Evolutionary conservation across 2,113 vertebrate species (phyloP), one percentile per base, ranked within the genome.

Genomic region (Grammomys surdaster): DNA sequence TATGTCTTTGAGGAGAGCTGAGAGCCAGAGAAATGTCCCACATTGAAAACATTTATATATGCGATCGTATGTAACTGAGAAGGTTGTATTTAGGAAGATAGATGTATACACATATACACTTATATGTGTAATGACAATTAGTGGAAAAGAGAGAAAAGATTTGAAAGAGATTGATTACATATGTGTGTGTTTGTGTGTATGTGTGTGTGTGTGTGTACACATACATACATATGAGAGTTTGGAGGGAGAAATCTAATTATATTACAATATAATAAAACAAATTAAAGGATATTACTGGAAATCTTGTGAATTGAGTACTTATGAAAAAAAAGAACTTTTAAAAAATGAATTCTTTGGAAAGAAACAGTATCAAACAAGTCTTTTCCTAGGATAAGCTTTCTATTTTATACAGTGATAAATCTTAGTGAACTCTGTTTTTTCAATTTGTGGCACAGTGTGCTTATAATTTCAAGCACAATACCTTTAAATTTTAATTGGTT

Each of bases 401-500:
- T 88, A 78, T 78, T 84, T 40, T 82, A 31, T 3, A 2, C 19
- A 48, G 17, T 84, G 12, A 88, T n/a, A 80, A 69, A 84, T 70
- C 75, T 0, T 78, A 51, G 54, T 33, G 33, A 78, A 82, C n/a
- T 60, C 19, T n/a, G 3, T 7, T 60, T 90, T 96, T 95, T 91
- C 73, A 89, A 13, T 91, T 89, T 94, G 46, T 87, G 54, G 28
- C 58, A 51, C 43, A 67, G 56, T 85, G 28, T 84, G 36, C 7
- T 93, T 92, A 67, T 90, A 58, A 92, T 90, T 80, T 93, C n/a
- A 96, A 77, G 17, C 31, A 91, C 31, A 76, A 56, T 80, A 88
- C 9, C 33, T 95, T 76, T 67, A 67, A 92, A 91, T 65, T 76
- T 7, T 89, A 92, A 95, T 92, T 94, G 31, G 9, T 58, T 95